A percentile compares a stretch with the other conserved stretches of the same genome.
Conservation (phyloP, 2,797 vertebrate species). For the Leptoclinus maculatus region DNA sequence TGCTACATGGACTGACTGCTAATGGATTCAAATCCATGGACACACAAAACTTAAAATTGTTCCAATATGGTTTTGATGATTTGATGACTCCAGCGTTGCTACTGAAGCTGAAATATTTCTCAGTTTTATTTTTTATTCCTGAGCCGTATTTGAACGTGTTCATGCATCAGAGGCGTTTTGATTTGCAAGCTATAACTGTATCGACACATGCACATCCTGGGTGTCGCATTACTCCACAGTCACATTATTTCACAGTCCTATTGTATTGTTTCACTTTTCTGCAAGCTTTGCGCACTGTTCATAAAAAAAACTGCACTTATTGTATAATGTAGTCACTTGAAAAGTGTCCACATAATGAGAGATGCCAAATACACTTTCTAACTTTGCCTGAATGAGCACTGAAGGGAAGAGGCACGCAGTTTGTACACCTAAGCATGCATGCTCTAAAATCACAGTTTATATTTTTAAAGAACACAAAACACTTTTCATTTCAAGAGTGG, state of each 20-base stretch:
- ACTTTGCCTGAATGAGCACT: slow-evolving; percentile 59
- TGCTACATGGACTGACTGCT: slow-evolving; percentile 51
- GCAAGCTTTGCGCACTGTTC: slow-evolving; percentile 39
- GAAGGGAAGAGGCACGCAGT: slow-evolving; percentile 37
- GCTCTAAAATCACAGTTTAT: slow-evolving; percentile 54
- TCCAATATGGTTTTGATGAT: slow-evolving; percentile 28
- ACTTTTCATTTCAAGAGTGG: slow-evolving; percentile 25
- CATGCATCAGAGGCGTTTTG: slow-evolving; percentile 50
- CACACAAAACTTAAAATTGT: slow-evolving; percentile 14
- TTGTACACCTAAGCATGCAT: slow-evolving; percentile 51
- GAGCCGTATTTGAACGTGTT: slow-evolving; percentile 66
- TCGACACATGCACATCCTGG: slow-evolving; percentile 33
- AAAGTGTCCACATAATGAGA: slow-evolving; percentile 40
- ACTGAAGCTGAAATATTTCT: slow-evolving; percentile 48
- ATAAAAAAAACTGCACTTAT: slow-evolving; percentile 37
- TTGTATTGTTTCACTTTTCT: slow-evolving; percentile 45
- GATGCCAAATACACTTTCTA: slow-evolving; percentile 64
- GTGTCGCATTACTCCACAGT: background rate
- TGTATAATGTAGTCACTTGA: slow-evolving; percentile 46
- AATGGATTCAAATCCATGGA: slow-evolving; percentile 47
- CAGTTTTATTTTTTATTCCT: slow-evolving; percentile 68
- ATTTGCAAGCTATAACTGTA: slow-evolving; percentile 57
- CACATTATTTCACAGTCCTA: slow-evolving; percentile 21
- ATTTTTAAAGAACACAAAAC: slow-evolving; percentile 33
- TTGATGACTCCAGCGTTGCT: slow-evolving; percentile 28